Percentiles rank a stretch among this genome's conserved stretches.
phyloP scores from a whole-genome alignment of 2,113 vertebrate species.

The Lagopus leucura region DNA sequence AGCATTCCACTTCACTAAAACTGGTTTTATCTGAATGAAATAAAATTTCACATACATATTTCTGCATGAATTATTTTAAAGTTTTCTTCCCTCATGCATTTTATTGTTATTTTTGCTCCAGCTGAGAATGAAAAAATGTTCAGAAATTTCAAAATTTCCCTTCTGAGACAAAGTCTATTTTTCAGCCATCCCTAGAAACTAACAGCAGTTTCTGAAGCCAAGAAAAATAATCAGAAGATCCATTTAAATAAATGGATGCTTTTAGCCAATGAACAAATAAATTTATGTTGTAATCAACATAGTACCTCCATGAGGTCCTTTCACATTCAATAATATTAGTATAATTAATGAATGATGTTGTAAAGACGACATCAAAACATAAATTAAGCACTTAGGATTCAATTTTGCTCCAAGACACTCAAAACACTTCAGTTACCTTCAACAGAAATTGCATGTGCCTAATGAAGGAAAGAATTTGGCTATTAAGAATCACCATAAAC shows the following conservation, averaged over 20 bases:
- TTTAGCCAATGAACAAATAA: not conserved
- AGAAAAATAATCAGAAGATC: not conserved
- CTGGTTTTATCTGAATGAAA: not conserved
- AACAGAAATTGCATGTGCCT: not conserved
- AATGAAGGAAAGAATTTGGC: not conserved
- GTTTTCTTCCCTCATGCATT: conserved; percentile 17
- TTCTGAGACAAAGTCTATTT: not conserved
- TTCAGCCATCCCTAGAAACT: not conserved
- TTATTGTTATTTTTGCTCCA: conserved; percentile 6
- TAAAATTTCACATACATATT: not conserved
- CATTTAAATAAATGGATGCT: not conserved
- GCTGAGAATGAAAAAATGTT: conserved; percentile 8
- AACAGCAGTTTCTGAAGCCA: not conserved
- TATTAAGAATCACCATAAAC: not conserved
- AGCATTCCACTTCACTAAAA: not conserved
- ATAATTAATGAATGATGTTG: not conserved
- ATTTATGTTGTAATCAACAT: not conserved
- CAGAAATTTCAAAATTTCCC: not conserved
- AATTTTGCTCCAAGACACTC: not conserved
- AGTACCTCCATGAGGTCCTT: not conserved
- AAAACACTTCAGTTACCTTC: not conserved
- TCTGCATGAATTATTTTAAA: conserved; percentile 3
- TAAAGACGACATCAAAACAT: not conserved
- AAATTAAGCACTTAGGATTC: conserved; percentile 5
- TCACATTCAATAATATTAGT: not conserved